phyloP scores from a whole-genome alignment of 2,797 vertebrate species.

The Cheirogaleus major region DNA sequence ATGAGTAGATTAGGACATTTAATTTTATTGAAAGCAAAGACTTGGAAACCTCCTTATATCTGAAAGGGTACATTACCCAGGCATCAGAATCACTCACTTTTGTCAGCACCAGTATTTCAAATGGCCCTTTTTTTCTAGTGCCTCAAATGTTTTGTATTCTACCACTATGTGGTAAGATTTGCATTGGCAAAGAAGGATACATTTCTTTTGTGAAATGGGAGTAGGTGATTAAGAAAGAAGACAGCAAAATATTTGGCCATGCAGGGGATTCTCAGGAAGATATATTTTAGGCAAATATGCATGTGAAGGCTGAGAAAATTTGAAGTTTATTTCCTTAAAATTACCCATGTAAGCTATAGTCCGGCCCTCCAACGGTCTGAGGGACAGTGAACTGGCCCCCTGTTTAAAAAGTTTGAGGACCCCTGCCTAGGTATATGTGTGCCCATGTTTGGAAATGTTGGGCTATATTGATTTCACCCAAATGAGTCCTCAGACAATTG shows the following conservation, averaged over 20 bases:
- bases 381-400: too few species aligned
- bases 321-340: conserved; percentile 46
- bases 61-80: neutral
- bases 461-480: neutral
- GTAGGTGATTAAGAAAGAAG: neutral
- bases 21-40: conserved; percentile 15
- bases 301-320: neutral
- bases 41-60: neutral
- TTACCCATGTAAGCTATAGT: neutral
- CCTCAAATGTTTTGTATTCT: neutral
- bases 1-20: neutral
- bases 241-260: neutral
- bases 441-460: neutral
- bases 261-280: neutral
- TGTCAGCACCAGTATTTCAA: neutral
- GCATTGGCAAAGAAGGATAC: neutral
- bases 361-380: too few species aligned
- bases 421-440: neutral
- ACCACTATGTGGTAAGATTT: neutral
- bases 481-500: neutral
- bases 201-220: neutral
- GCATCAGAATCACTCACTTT: neutral
- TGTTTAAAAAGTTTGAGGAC: too few species aligned
- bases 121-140: neutral
- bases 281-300: neutral